Base-by-base conservation (phyloP, 37 sponge, comb jelly and placozoan species). In the Hormiphora californensis region DNA sequence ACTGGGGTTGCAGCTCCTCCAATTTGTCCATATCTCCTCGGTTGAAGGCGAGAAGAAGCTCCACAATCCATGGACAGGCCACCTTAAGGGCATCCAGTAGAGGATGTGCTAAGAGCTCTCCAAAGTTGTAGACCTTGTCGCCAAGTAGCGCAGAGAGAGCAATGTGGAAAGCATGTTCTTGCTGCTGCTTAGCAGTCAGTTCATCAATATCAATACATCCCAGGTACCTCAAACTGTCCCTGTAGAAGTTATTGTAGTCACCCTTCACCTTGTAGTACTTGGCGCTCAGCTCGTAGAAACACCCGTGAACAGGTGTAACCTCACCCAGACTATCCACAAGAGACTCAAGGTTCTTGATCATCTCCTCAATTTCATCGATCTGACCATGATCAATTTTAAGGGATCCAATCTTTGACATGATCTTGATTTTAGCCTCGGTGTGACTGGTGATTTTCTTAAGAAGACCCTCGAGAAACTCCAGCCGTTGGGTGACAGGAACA, bases 61-160 rank as follows among this genome's bases (percentile, higher is more conserved):
- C 86, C 15, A 93, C 86, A 32, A 95, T 67, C 95, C 95, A 95
- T 32, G 88, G 54, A 39, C 90, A 89, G 36, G 89, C 73, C 7
- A 40, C 63, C 54, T 63, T 78, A 69, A 95, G 89, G 61, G 90
- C 49, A 0, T 87, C 88, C 44, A 95, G 43, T 21, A 95, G 37
- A 19, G 91, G 92, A 87, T 95, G 95, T 38, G 89, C 92, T 35
- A 94, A 85, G 36, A 94, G 86, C 54, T 94, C 94, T 81, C 95
- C 95, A 89, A 95, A 93, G 73, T 95, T 95, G 87, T 87, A 94
- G 12, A 94, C 85, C 23, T 90, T 88, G 23, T 93, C 92, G 0
- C 92, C 95, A 11, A 95, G 86, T 31, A 95, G 49, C n/a, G 92
- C 95, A 44, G 95, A 92, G 37, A 95, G 89, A 30, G 69, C 69